A percentile compares a stretch with the other conserved stretches of the same genome.
Conservation (phyloP, 2,888 invertebrate genomes). For the Patella depressa region DNA sequence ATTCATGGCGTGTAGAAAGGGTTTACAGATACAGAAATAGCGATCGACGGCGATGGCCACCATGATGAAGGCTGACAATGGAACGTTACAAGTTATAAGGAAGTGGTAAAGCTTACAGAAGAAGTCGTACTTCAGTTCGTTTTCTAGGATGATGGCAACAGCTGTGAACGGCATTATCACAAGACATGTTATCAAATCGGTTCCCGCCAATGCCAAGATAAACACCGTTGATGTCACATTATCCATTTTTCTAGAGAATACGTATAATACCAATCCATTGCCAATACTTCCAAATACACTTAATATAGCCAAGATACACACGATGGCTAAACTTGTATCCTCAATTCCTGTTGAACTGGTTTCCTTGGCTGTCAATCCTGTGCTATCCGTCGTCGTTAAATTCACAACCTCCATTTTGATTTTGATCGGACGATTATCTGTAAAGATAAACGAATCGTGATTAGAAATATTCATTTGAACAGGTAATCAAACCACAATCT, state of each 20-base stretch:
- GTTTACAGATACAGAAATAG: slow-evolving; percentile 66
- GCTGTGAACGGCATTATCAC: slow-evolving; percentile 42
- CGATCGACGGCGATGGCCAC: slow-evolving; percentile 67
- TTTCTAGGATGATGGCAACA: slow-evolving; percentile 44
- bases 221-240: slow-evolving; percentile 58
- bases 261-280: slow-evolving; percentile 66
- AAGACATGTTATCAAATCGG: slow-evolving; percentile 41
- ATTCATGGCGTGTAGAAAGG: slow-evolving; percentile 59
- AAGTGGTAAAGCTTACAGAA: slow-evolving; percentile 62
- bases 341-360: not conserved
- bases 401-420: not conserved
- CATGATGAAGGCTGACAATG: slow-evolving; percentile 65
- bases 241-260: slow-evolving; percentile 61
- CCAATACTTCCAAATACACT: slow-evolving; percentile 55
- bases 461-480: too few relatives aligned
- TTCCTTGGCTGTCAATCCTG: not conserved
- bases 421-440: too few relatives aligned
- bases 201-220: slow-evolving; percentile 49
- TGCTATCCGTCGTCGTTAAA: not conserved
- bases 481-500: too few relatives aligned
- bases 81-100: slow-evolving; percentile 61
- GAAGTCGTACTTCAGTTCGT: slow-evolving; percentile 46
- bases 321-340: slow-evolving; percentile 25
- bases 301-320: slow-evolving; percentile 39
- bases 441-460: too few relatives aligned